Percentiles rank a stretch among this genome's conserved stretches.
These are phyloP conservation scores for Tinamus guttatus DNA, from an alignment of 2,113 vertebrate species.

Conservation along the genomic window DNA sequence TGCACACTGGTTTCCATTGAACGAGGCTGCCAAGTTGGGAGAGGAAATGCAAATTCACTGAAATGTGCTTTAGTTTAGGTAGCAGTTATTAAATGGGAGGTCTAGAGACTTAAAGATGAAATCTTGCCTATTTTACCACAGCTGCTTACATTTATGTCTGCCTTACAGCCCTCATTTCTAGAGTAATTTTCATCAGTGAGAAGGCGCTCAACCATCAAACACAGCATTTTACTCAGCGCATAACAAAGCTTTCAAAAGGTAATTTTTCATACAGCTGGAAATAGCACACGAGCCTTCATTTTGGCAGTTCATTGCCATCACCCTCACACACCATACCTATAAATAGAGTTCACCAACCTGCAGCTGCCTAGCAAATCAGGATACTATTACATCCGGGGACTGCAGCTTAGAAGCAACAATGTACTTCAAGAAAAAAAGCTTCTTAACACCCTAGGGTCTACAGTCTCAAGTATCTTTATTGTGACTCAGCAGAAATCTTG, in stretches of 20 bases:
- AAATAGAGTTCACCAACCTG: slow-evolving; percentile 30
- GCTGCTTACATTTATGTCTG: slow-evolving; percentile 67
- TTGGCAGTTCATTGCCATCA: slow-evolving; percentile 42
- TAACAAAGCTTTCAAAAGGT: slow-evolving; percentile 59
- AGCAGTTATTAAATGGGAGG: background rate
- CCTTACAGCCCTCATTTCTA: slow-evolving; percentile 60
- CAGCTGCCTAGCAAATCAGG: slow-evolving; percentile 28
- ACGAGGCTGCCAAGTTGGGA: background rate
- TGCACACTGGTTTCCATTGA: background rate
- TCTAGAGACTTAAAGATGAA: slow-evolving; percentile 16
- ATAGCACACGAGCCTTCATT: slow-evolving; percentile 37
- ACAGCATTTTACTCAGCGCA: slow-evolving; percentile 55
- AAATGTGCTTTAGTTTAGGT: background rate
- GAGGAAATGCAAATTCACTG: slow-evolving; percentile 7
- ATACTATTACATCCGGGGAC: background rate
- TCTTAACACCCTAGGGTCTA: background rate
- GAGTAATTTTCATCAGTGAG: slow-evolving; percentile 62
- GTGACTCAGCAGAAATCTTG: background rate
- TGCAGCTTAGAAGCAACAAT: background rate
- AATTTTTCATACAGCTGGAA: slow-evolving; percentile 56
- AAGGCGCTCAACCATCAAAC: slow-evolving; percentile 18
- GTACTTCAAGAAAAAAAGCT: slow-evolving; percentile 1
- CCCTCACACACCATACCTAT: slow-evolving; percentile 14
- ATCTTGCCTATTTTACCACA: slow-evolving; percentile 51
- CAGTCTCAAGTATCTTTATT: background rate